Evolutionary conservation across 2,113 vertebrate species (phyloP).

Genomic region (Lanius ludovicianus): DNA sequence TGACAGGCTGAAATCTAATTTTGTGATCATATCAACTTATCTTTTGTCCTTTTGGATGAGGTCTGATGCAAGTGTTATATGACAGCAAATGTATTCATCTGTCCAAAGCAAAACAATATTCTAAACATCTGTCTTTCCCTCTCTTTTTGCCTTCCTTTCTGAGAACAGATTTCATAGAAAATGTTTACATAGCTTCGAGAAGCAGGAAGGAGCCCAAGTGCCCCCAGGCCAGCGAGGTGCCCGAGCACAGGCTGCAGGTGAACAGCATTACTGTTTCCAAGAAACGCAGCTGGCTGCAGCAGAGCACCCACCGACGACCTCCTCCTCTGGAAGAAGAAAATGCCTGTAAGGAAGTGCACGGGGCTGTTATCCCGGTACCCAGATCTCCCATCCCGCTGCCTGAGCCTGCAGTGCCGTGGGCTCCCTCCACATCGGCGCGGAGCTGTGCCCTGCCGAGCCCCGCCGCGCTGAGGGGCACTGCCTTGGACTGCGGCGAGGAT

Average conservation of each 20-base stretch:
- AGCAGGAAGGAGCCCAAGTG: conserved; percentile 71
- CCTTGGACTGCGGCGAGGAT: conserved; percentile 82
- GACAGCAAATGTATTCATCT: neutral
- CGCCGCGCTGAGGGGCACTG: neutral
- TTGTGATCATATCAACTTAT: neutral
- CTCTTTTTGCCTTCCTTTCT: conserved; percentile 35
- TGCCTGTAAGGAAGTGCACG: conserved; percentile 63
- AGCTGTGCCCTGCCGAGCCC: neutral
- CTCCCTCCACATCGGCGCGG: neutral
- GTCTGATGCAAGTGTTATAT: neutral
- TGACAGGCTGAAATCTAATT: conserved; percentile 5
- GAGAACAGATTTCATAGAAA: conserved; percentile 85
- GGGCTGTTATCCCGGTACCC: conserved; percentile 43
- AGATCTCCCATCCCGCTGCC: conserved; percentile 42
- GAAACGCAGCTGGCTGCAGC: conserved; percentile 96
- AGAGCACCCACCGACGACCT: conserved; percentile 78
- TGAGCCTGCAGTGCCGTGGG: conserved; percentile 50
- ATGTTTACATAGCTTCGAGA: conserved; percentile 78
- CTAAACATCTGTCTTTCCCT: neutral
- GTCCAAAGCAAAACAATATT: neutral
- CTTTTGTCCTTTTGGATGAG: neutral
- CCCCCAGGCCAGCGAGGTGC: conserved; percentile 51
- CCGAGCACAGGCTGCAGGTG: conserved; percentile 66
- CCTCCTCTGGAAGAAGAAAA: conserved; percentile 72
- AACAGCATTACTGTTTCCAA: conserved; percentile 96